Evolutionary conservation across 1,140 invertebrate species (phyloP), one percentile per base, ranked within the genome.

Genomic region (Megathymus violae): DNA sequence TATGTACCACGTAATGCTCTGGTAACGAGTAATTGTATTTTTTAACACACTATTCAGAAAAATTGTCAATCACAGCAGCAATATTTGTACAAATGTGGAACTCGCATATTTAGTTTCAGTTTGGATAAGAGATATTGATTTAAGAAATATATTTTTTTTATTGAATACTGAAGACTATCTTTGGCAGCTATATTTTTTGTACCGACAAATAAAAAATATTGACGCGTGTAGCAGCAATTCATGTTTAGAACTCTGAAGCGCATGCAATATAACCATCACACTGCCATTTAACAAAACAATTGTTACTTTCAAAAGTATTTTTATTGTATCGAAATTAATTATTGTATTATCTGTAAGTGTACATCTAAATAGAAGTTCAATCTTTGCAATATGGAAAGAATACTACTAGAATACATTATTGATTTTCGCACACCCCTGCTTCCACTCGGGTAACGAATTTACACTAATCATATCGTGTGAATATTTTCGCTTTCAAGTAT

Each of bases 311-410:
- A 47, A 65, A 48, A 56, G 15, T 61, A 59, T 63, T 66, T 65
- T 62, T 44, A 62, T 65, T 52, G 46, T 60, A 62, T 59, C 40
- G 58, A 64, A 62, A 56, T 74, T 61, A 69, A 64, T 70, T 73
- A 66, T 72, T 73, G 59, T 76, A 76, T 68, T 72, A 70, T 63
- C 52, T 66, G 61, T 80, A 78, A 78, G 71, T 80, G 71, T 78
- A 78, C 64, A 71, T 68, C 71, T 70, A n/a, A 74, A 72, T 79
- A 79, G 67, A 67, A 67, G 47, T 71, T n/a, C n/a, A n/a, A n/a
- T n/a, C n/a, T n/a, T n/a, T n/a, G n/a, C n/a, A n/a, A n/a, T n/a
- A n/a, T n/a, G n/a, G n/a, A n/a, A n/a, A n/a, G n/a, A n/a, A n/a
- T n/a, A n/a, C n/a, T n/a, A n/a, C n/a, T n/a, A n/a, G n/a, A n/a